Percentiles rank a stretch among this genome's conserved stretches.
Conservation (phyloP, 2,888 invertebrate species). For the Pandemis heparana region DNA sequence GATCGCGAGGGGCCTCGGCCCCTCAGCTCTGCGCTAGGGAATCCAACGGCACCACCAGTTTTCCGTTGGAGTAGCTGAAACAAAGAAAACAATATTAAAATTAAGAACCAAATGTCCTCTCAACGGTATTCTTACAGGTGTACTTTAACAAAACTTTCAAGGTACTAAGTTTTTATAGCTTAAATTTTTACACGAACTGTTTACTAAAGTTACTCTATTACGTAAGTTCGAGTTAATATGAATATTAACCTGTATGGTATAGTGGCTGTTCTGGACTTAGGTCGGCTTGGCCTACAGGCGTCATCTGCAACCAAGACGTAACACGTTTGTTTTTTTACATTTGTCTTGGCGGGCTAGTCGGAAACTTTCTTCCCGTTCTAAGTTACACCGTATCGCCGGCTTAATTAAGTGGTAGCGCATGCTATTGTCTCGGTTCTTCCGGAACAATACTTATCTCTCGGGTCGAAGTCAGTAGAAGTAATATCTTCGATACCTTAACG, state of each 20-base stretch:
- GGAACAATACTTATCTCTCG: slow-evolving; percentile 82
- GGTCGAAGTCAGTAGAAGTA: slow-evolving; percentile 79
- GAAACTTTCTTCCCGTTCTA: slow-evolving; percentile 67
- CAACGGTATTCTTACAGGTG: slow-evolving; percentile 31
- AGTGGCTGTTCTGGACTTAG: slow-evolving; percentile 84
- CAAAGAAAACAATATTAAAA: slow-evolving; percentile 59
- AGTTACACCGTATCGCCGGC: slow-evolving; percentile 69
- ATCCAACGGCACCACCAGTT: slow-evolving; percentile 86
- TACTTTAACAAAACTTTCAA: slow-evolving; percentile 28
- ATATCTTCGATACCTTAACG: slow-evolving; percentile 84
- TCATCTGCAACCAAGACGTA: slow-evolving; percentile 83
- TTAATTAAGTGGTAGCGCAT: slow-evolving; percentile 82
- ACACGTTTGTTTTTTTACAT: slow-evolving; percentile 49
- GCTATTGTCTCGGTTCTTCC: slow-evolving; percentile 79
- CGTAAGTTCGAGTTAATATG: slow-evolving; percentile 46
- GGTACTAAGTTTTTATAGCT: not conserved
- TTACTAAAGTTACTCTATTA: slow-evolving; percentile 23
- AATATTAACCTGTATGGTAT: slow-evolving; percentile 83
- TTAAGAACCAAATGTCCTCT: not conserved
- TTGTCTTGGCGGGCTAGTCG: slow-evolving; percentile 68
- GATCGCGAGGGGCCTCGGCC: slow-evolving; percentile 70
- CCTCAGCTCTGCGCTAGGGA: slow-evolving; percentile 85
- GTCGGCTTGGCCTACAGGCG: slow-evolving; percentile 84
- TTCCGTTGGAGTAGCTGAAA: slow-evolving; percentile 85
- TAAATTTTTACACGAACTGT: slow-evolving; percentile 11